Base-by-base conservation (phyloP, 2,797 vertebrate species). In the Gymnoscopelus microlampas region DNA sequence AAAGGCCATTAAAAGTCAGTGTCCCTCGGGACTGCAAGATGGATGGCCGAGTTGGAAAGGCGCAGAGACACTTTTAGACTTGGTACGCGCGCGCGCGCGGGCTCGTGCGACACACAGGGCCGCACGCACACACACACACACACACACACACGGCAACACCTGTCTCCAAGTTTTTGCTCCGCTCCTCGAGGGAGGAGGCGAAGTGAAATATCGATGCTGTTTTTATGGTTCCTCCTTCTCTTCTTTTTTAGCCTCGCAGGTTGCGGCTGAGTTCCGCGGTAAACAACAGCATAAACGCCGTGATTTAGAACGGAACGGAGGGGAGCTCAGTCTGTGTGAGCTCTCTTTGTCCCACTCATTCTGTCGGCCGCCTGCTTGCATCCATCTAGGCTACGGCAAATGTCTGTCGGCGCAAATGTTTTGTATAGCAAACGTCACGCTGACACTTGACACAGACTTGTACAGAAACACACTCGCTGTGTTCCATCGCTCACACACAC, bases 1-100 rank as follows among this genome's bases (percentile, higher is more conserved):
- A 91, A 87, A 75, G 82, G 66, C 83, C 71, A 75, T 90, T 90
- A 89, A 89, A 92, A 88, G 81, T 87, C 85, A 83, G 74, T 66
- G 78, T 91, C 72, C 80, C 75, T 79, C 77, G 70, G 84, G 76
- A 32, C 60, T 35, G 48, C 74, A 85, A 86, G 86, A 88, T 81
- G 76, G 83, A 89, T 88, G 75, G 79, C 85, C 85, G 76, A 84
- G 76, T 79, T 80, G 70, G 72, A 80, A 80, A 70, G 77, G 72
- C 87, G 75, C 77, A 58, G 70, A 85, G 79, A 83, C 74, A 81
- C 60, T 80, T 80, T 76, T 3, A 80, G 74, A 73, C 73, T 77
- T 69, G 70, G 19, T 72, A 61, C 44, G 63, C 84, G 78, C 81
- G 63, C 84, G 78, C 81, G 5, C 32, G 1, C 32, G 32, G 32